phyloP scores from a whole-genome alignment of 2,888 invertebrate species.

The Terebella lapidaria region DNA sequence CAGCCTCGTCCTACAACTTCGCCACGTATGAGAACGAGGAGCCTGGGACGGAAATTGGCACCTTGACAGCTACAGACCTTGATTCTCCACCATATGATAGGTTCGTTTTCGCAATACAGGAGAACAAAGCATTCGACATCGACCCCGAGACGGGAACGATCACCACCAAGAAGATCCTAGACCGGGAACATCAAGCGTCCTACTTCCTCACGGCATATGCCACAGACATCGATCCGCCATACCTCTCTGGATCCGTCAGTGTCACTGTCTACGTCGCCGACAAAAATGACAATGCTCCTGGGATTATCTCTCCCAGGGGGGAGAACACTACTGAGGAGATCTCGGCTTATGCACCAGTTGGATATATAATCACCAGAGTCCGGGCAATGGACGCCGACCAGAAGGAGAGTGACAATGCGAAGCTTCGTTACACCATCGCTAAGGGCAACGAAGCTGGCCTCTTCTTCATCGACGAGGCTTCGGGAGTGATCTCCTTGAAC shows the following conservation, averaged over 20 bases:
- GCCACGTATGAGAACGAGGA: constrained; percentile 23
- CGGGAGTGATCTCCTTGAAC: constrained; percentile 50
- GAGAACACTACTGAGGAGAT: constrained; percentile 31
- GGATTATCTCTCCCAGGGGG: constrained; percentile 32
- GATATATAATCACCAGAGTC: constrained; percentile 30
- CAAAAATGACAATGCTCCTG: constrained; percentile 40
- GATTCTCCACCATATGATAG: constrained; percentile 18
- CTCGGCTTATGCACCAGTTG: constrained; percentile 25
- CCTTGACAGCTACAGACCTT: constrained; percentile 17
- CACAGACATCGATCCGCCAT: constrained; percentile 17
- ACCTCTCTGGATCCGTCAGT: constrained; percentile 22
- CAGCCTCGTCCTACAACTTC: constrained; percentile 15
- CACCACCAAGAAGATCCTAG: constrained; percentile 68
- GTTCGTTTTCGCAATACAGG: constrained; percentile 18
- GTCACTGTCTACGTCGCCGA: constrained; percentile 34
- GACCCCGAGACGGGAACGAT: constrained; percentile 33
- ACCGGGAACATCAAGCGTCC: constrained; percentile 56
- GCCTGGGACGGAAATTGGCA: constrained; percentile 20
- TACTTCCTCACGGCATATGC: constrained; percentile 21
- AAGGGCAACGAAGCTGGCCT: constrained; percentile 50
- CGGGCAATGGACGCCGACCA: constrained; percentile 35
- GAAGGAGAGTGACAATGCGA: constrained; percentile 34
- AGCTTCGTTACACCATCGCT: constrained; percentile 27
- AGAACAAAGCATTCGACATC: constrained; percentile 42
- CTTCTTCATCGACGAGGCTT: constrained; percentile 51